Base-by-base conservation (phyloP, 2,797 vertebrate genomes). In the Hapalemur alaotrensis region DNA sequence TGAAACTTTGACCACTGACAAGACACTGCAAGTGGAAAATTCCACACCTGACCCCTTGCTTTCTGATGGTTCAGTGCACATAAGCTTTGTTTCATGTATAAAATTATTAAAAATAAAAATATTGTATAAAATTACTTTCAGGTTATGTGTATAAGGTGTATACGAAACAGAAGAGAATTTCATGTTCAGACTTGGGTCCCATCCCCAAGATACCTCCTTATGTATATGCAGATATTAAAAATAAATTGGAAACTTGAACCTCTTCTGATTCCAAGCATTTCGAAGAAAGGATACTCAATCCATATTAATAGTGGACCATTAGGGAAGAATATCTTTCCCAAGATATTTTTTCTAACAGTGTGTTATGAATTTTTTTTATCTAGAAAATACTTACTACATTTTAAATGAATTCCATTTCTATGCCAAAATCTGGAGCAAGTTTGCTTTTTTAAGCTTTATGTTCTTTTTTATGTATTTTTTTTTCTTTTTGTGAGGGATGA, bases 361-460 rank as follows among this genome's bases (percentile, higher is more conserved):
- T 54, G 22, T 48, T 22, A 22, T 28, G 48, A 28, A 65, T 82
- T 54, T 69, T 65, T 87, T 38, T 46, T 69, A 86, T 32, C 0
- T 43, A 35, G 52, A 75, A 32, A 54, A 61, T 92, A 61, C 38
- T 8, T 46, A 41, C 13, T 89, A 22, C 38, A 12, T 91, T 85
- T 95, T 83, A 91, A 50, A 17, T 57, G n/a, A 70, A 67, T 92
- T 89, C 35, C 50, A 89, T 61, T 59, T 90, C 35, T 75, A 12
- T 86, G 72, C 43, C 59, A 52, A 81, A 95, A 89, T 89, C 28
- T 81, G 17, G 50, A 91, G n/a, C n/a, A 92, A 80, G 67, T 82
- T 83, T 93, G 30, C 70, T 57, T 86, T 91, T 61, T 83, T 35
- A 30, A 80, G 25, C 30, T 69, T 82, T 38, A 20, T 41, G 38